Conservation (phyloP, 64 coral and sea anemone species). For the Astreopora myriophthalma region DNA sequence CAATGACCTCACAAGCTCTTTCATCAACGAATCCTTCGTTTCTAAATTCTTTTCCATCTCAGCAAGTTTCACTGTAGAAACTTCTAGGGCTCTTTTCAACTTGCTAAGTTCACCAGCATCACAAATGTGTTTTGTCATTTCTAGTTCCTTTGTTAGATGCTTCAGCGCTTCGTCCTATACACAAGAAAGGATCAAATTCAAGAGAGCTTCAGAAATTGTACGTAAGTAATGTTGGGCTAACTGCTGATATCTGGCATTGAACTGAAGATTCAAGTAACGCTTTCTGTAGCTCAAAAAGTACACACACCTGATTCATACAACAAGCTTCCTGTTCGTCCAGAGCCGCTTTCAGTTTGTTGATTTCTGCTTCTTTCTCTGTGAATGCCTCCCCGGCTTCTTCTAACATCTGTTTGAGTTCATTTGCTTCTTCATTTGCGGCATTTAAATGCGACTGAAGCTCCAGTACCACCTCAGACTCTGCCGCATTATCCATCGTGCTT, state of each 20-base stretch:
- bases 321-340: conserved; percentile 58
- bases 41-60: conserved; percentile 53
- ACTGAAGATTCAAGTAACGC: too few relatives aligned
- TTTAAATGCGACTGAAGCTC: conserved; percentile 60
- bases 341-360: conserved; percentile 48
- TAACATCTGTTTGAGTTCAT: conserved; percentile 67
- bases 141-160: conserved; percentile 60
- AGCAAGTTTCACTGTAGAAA: not conserved
- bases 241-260: too few relatives aligned
- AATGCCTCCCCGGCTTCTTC: conserved; percentile 80
- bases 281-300: not conserved
- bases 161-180: conserved; percentile 59
- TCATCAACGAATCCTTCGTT: conserved; percentile 61
- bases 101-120: not conserved
- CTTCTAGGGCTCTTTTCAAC: conserved; percentile 15
- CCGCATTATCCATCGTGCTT: not conserved
- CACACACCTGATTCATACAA: conserved; percentile 57
- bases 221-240: too few relatives aligned
- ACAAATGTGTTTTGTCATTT: not conserved
- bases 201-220: not conserved
- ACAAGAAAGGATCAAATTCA: not conserved
- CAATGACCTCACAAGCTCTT: conserved; percentile 71
- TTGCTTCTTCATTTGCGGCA: conserved; percentile 59
- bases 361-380: conserved; percentile 77
- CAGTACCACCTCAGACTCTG: conserved; percentile 33